Percentiles rank a stretch among this genome's conserved stretches.
Evolutionary conservation across 2,797 vertebrate genomes (phyloP).

Genomic region (Phoebastria nigripes): DNA sequence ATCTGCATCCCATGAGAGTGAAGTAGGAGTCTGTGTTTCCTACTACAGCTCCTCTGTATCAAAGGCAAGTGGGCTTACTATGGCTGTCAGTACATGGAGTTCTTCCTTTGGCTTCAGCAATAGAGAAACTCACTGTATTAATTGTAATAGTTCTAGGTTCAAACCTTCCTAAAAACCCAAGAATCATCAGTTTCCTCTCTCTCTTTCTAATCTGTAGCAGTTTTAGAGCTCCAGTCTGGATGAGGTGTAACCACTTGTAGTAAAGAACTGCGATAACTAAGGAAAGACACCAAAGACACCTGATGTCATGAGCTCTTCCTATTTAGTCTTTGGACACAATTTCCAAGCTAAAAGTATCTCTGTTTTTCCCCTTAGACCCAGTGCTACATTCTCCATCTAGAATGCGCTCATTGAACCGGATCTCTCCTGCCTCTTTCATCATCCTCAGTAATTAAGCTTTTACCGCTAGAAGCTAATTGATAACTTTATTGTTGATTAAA

Average conservation of each 20-base stretch:
- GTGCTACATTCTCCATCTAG: conserved; percentile 17
- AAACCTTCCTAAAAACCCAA: not conserved
- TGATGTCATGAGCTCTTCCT: not conserved
- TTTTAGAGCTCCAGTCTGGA: not conserved
- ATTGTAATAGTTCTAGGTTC: not conserved
- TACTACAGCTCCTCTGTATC: not conserved
- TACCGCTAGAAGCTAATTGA: conserved; percentile 44
- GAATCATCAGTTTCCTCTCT: not conserved
- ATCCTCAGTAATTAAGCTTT: conserved; percentile 50
- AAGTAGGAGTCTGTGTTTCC: not conserved
- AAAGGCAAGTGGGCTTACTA: not conserved
- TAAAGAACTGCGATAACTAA: not conserved
- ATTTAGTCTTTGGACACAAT: not conserved
- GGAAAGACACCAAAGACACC: not conserved
- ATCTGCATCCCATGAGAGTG: not conserved
- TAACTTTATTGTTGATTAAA: conserved; percentile 43
- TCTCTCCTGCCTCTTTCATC: conserved; percentile 30
- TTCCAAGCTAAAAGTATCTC: not conserved
- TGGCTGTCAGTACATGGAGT: not conserved
- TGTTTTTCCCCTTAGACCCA: not conserved
- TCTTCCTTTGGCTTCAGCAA: not conserved
- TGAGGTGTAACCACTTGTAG: not conserved
- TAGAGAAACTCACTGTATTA: not conserved
- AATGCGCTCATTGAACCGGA: not conserved
- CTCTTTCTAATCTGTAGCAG: not conserved